phyloP scores from a whole-genome alignment of 2,113 vertebrate species.

The Sinocyclocheilus rhinocerous region DNA sequence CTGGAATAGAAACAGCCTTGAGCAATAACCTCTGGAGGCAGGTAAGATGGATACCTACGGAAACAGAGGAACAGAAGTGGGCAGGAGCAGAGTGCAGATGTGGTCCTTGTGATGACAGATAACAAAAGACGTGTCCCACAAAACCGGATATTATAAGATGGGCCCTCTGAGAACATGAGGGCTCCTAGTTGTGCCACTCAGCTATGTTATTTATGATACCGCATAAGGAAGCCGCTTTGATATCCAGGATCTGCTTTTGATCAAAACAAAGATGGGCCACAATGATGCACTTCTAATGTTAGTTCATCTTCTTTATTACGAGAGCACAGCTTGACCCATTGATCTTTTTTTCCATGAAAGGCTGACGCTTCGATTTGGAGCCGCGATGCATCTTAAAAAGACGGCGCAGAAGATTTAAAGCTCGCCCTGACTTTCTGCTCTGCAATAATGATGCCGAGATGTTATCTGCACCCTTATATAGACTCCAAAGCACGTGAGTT shows the following conservation, averaged over 20 bases:
- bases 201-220: conserved; percentile 56
- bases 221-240: conserved; percentile 62
- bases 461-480: conserved; percentile 19
- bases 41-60: conserved; percentile 91
- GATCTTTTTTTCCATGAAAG: conserved; percentile 65
- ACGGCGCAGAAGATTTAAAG: conserved; percentile 37
- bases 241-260: conserved; percentile 61
- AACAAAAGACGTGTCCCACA: conserved; percentile 4
- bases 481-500: conserved; percentile 26
- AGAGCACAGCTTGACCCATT: conserved; percentile 48
- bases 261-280: conserved; percentile 56
- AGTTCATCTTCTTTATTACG: conserved; percentile 52
- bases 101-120: conserved; percentile 16
- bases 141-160: conserved; percentile 48
- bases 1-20: conserved; percentile 83
- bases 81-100: background rate
- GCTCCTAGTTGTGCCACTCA: conserved; percentile 33
- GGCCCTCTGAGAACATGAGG: conserved; percentile 50
- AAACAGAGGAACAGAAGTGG: conserved; percentile 26
- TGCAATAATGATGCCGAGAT: conserved; percentile 14
- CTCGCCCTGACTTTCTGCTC: conserved; percentile 18
- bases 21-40: conserved; percentile 95
- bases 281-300: conserved; percentile 58
- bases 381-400: conserved; percentile 26
- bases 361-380: conserved; percentile 35